Conservation (phyloP, 2,888 invertebrate species). For the Spialia ferax region DNA sequence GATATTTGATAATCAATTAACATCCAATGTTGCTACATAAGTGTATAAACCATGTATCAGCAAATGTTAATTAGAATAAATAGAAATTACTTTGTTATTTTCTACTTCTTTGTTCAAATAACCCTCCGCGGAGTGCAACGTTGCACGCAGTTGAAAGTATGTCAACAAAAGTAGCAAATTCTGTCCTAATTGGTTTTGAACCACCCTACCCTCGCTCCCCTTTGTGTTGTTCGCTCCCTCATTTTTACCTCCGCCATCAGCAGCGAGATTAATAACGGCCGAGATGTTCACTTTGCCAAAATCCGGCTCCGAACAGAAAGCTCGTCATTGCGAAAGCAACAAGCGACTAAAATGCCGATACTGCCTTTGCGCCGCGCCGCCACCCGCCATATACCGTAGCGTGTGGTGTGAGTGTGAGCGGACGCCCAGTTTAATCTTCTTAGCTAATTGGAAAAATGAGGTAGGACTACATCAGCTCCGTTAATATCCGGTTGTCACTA, state of each 20-base stretch:
- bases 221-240: conserved; percentile 11
- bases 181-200: conserved; percentile 30
- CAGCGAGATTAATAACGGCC: conserved; percentile 29
- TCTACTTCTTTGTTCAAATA: too few relatives aligned
- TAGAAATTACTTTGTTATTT: too few relatives aligned
- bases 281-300: conserved; percentile 23
- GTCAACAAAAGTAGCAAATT: conserved; percentile 15
- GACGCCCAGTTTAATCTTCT: not conserved
- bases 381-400: too few relatives aligned
- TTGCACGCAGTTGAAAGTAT: conserved; percentile 1
- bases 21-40: too few relatives aligned
- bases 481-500: not conserved
- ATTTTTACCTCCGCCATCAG: conserved; percentile 16
- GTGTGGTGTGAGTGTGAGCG: not conserved
- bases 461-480: not conserved
- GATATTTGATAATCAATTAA: too few relatives aligned
- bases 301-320: conserved; percentile 16
- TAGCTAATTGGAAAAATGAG: not conserved
- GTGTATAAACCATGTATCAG: too few relatives aligned
- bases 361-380: not conserved
- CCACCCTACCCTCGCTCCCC: conserved; percentile 20
- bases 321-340: conserved; percentile 12
- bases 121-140: not conserved
- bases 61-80: too few relatives aligned
- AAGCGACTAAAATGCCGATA: conserved; percentile 12